A percentile compares a stretch with the other conserved stretches of the same genome.
Evolutionary conservation across 2,113 vertebrate species (phyloP).

Genomic region (Saimiri boliviensis): DNA sequence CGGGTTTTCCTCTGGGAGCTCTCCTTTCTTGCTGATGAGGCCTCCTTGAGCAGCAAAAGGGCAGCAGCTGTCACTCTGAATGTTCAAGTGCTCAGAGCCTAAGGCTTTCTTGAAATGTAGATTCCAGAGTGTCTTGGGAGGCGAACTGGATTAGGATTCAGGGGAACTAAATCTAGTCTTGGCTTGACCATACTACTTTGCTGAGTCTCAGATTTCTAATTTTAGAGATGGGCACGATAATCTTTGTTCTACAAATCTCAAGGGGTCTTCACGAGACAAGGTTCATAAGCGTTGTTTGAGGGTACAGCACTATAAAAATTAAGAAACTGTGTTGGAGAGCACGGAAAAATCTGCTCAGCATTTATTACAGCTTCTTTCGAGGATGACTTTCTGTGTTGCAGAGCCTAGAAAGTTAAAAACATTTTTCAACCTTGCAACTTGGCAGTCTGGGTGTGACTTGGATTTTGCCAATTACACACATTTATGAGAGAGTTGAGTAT

Average conservation of each 20-base stretch:
- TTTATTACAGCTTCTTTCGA: background rate
- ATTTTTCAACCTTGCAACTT: background rate
- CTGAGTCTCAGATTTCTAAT: background rate
- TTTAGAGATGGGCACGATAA: background rate
- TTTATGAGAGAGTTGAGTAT: background rate
- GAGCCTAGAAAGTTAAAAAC: background rate
- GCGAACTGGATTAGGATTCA: background rate
- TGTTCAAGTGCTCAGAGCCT: background rate
- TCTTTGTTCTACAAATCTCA: background rate
- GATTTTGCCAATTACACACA: background rate
- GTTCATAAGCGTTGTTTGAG: background rate
- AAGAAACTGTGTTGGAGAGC: background rate
- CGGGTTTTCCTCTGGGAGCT: background rate
- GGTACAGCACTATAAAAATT: background rate
- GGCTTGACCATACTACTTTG: background rate
- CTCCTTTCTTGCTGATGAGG: background rate
- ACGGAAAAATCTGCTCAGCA: background rate
- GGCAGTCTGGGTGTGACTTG: background rate
- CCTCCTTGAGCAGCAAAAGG: background rate
- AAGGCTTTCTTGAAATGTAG: background rate
- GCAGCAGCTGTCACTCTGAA: background rate
- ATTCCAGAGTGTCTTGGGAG: background rate
- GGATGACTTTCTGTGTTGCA: background rate
- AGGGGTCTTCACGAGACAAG: background rate
- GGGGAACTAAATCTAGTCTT: background rate